Conservation (phyloP, 2,888 invertebrate genomes). For the Drosophila setosimentum region DNA sequence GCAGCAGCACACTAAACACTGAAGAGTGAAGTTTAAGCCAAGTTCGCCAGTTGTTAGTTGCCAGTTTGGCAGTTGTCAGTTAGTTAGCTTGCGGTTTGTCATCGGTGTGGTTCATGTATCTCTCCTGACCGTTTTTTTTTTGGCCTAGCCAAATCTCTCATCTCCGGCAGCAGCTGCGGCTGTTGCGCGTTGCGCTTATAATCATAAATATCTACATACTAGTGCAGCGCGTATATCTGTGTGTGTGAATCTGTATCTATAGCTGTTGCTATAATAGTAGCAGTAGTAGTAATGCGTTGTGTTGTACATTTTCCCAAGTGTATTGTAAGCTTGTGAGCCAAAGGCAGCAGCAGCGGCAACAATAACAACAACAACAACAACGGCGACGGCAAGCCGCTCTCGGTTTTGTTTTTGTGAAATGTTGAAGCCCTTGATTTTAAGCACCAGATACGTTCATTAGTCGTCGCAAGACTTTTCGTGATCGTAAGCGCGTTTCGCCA, state of each 20-base stretch:
- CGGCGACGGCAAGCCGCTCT: conserved; percentile 36
- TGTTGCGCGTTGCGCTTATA: conserved; percentile 59
- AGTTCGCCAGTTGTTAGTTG: conserved; percentile 44
- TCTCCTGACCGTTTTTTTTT: conserved; percentile 29
- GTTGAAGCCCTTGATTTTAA: conserved; percentile 84
- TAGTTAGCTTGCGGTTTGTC: conserved; percentile 75
- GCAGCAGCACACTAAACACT: conserved; percentile 11
- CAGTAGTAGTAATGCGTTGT: conserved; percentile 64
- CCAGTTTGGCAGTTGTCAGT: conserved; percentile 57
- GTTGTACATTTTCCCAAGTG: conserved; percentile 80
- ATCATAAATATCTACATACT: conserved; percentile 74
- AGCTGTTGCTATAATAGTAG: conserved; percentile 19
- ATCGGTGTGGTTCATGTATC: conserved; percentile 72
- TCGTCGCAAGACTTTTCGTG: conserved; percentile 81
- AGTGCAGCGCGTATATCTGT: conserved; percentile 35
- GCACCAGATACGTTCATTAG: conserved; percentile 82
- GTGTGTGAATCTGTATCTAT: conserved; percentile 28
- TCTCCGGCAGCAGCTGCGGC: conserved; percentile 53
- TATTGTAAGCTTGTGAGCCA: conserved; percentile 62
- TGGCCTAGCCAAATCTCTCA: conserved; percentile 42
- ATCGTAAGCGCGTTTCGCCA: conserved; percentile 78
- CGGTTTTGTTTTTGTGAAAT: conserved; percentile 77
- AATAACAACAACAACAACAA: conserved; percentile 23
- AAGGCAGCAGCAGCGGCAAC: conserved; percentile 31
- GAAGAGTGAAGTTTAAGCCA: conserved; percentile 51